Percentiles rank a stretch among this genome's conserved stretches.
Evolutionary conservation across 1,140 invertebrate genomes (phyloP).

Genomic region (Papilio machaon): DNA sequence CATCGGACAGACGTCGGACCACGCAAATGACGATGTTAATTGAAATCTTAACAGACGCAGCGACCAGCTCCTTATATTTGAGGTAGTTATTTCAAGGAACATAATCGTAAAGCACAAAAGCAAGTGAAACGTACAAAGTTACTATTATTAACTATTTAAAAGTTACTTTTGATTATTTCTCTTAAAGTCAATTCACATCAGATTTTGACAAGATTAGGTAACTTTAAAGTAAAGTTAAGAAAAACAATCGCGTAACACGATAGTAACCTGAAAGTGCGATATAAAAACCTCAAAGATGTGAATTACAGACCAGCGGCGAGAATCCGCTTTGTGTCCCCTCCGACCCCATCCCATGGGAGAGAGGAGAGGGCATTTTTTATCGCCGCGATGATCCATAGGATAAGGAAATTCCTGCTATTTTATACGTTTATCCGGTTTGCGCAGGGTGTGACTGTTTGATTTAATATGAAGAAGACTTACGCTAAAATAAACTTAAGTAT

Average conservation of each 20-base stretch:
- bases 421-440: slow-evolving; percentile 63
- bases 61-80: not conserved
- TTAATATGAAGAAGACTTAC: slow-evolving; percentile 19
- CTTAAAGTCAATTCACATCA: not conserved
- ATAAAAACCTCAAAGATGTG: slow-evolving; percentile 34
- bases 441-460: slow-evolving; percentile 32
- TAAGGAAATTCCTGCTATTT: slow-evolving; percentile 67
- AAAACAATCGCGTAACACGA: not conserved
- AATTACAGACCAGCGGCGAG: slow-evolving; percentile 30
- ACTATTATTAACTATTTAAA: not conserved
- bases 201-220: not conserved
- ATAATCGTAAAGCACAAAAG: not conserved
- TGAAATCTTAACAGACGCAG: slow-evolving; percentile 31
- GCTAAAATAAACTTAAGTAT: not conserved
- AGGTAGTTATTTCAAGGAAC: not conserved
- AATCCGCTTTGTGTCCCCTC: slow-evolving; percentile 41
- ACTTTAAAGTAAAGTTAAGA: not conserved
- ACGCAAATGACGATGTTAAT: slow-evolving; percentile 36
- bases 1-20: slow-evolving; percentile 27
- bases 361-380: slow-evolving; percentile 54
- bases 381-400: slow-evolving; percentile 61
- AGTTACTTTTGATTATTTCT: not conserved
- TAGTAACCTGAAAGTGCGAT: slow-evolving; percentile 16
- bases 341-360: slow-evolving; percentile 40
- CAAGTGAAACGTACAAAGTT: not conserved